Evolutionary conservation across 2,797 vertebrate species (phyloP), one percentile per base, ranked within the genome.

Genomic region (Sebastes baramenuke): DNA sequence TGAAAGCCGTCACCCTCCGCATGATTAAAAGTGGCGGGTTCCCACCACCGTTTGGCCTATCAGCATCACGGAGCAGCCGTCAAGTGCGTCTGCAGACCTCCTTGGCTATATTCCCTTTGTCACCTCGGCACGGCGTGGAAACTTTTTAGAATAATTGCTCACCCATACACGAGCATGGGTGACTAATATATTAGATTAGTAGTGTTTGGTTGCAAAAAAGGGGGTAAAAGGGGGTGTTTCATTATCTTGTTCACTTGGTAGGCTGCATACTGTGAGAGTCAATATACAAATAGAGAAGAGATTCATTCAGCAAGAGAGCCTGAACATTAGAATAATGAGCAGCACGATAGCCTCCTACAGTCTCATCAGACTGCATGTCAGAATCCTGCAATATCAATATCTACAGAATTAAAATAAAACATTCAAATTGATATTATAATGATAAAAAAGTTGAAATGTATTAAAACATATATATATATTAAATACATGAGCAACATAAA

Each of bases 1-100:
- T 95, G 96, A 97, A 97, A 96, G 94, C 96, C 95, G 95, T 95
- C 95, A 95, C 94, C 93, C 95, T 93, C 89, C 92, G 90, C 95
- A 92, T 96, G 96, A 97, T 94, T 93, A 89, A 88, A 94, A 89
- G 93, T 94, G 93, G 91, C 95, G 95, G 96, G 93, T 96, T 95
- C 94, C 95, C 90, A 94, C 91, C 92, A 94, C 94, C 94, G 93
- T 95, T 97, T 96, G 95, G 93, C 93, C 94, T 95, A 91, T 95
- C 95, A 95, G 93, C 94, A 92, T 96, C 95, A 94, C 92, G 82
- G 90, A 95, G 91, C 88, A 94, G 90, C 86, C 88, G 92, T 92
- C 92, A 95, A 93, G 94, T 66, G 87, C 32, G 87, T 94, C 94
- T 89, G 84, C 83, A 13, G 81, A 88, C 73, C 59, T 92, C 94